These are phyloP conservation scores for Magallana nippona DNA, from an alignment of 2,888 invertebrate species.

Conservation along the genomic window DNA sequence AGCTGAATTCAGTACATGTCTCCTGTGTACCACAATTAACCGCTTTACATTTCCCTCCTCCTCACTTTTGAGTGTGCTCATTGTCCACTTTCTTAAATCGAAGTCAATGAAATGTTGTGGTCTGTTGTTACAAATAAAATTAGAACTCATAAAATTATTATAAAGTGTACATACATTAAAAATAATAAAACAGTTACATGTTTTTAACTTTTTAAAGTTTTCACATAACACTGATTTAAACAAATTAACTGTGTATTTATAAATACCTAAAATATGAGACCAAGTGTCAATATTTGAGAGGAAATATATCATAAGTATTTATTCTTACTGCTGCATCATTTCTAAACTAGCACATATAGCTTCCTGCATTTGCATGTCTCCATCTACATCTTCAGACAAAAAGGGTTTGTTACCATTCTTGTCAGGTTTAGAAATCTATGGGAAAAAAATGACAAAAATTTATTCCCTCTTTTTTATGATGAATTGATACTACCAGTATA, in stretches of 20 bases:
- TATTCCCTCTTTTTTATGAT: neutral
- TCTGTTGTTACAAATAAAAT: neutral
- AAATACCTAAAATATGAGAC: too few relatives aligned
- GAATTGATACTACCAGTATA: neutral
- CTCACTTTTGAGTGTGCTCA: neutral
- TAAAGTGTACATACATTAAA: neutral
- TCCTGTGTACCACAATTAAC: neutral
- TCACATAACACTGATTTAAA: too few relatives aligned
- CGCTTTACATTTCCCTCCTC: neutral
- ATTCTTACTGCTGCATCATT: neutral
- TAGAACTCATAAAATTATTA: neutral
- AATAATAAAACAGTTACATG: neutral
- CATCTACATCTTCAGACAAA: neutral
- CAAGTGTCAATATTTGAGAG: neutral
- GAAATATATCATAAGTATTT: neutral
- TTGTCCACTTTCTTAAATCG: constrained; percentile 1
- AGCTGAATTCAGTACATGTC: neutral
- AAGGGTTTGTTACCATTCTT: neutral
- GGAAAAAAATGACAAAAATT: neutral
- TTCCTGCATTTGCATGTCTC: neutral
- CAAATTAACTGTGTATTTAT: too few relatives aligned
- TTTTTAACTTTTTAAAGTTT: too few relatives aligned
- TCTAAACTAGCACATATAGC: constrained; percentile 1
- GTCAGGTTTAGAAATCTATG: neutral
- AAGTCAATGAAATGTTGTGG: neutral